Conservation (phyloP, 2,797 vertebrate species). For the Rhincodon typus region DNA sequence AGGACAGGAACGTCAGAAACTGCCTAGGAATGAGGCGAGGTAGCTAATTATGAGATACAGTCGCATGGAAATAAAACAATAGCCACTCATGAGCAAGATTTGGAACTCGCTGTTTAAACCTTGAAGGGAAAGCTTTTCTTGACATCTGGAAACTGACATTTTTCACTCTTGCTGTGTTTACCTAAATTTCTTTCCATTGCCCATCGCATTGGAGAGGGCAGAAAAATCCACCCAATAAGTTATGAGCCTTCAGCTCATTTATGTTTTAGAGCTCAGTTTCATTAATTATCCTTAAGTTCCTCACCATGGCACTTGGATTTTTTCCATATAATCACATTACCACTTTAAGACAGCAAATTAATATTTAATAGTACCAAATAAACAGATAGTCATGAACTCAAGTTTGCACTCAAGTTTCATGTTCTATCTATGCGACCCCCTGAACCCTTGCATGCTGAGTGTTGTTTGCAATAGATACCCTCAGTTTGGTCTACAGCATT, state of each 20-base stretch:
- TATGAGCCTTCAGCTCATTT: not conserved
- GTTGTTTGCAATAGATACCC: conserved; percentile 46
- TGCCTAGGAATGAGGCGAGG: too few relatives aligned
- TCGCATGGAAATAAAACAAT: too few relatives aligned
- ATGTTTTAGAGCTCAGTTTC: not conserved
- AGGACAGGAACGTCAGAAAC: too few relatives aligned
- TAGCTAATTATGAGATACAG: too few relatives aligned
- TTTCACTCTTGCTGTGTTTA: too few relatives aligned
- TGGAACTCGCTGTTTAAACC: too few relatives aligned
- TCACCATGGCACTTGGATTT: not conserved
- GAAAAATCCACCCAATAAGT: not conserved
- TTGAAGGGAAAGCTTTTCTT: too few relatives aligned
- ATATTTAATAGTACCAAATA: conserved; percentile 13
- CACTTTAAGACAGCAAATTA: not conserved
- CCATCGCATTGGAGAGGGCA: too few relatives aligned
- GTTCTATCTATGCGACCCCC: conserved; percentile 42
- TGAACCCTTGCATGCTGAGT: conserved; percentile 38
- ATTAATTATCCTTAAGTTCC: not conserved
- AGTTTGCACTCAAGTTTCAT: not conserved
- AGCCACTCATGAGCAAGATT: too few relatives aligned
- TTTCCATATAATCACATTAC: not conserved
- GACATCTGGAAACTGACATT: too few relatives aligned
- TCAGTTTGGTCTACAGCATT: conserved; percentile 38
- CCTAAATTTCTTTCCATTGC: too few relatives aligned
- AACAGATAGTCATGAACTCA: not conserved